Evolutionary conservation across 2,888 invertebrate species (phyloP).

Genomic region (Himalopsyche kuldschensis): DNA sequence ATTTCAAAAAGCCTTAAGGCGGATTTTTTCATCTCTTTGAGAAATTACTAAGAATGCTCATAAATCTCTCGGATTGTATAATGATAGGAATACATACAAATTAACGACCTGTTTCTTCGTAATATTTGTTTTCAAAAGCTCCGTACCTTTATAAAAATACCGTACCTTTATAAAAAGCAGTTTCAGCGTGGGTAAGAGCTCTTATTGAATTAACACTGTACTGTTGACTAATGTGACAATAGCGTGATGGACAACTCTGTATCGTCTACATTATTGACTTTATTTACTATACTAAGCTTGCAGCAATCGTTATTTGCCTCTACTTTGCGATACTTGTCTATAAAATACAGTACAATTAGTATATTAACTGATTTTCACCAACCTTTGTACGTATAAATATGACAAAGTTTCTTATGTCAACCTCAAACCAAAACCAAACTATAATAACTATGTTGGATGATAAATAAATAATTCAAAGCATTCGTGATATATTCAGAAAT

Average conservation of each 20-base stretch:
- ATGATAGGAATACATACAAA: too few species aligned
- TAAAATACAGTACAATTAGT: neutral
- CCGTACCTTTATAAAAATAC: too few species aligned
- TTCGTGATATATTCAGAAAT: too few species aligned
- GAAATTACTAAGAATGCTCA: too few species aligned
- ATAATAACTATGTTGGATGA: neutral
- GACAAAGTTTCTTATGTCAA: neutral
- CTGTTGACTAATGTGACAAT: neutral
- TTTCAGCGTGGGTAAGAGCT: too few species aligned
- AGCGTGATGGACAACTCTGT: neutral
- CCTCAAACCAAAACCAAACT: neutral
- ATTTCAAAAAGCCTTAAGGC: too few species aligned
- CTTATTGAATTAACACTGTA: neutral
- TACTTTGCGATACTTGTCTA: too few species aligned
- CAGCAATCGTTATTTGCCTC: neutral
- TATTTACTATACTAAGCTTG: neutral
- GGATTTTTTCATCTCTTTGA: too few species aligned
- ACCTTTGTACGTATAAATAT: neutral
- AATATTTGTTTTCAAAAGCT: too few species aligned
- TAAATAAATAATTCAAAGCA: neutral
- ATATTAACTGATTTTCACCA: neutral
- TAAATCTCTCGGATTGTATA: too few species aligned
- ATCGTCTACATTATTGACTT: neutral
- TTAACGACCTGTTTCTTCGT: too few species aligned
- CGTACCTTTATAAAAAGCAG: too few species aligned